Base-by-base conservation (phyloP, 2,888 invertebrate genomes). In the Dioctria rufipes region DNA sequence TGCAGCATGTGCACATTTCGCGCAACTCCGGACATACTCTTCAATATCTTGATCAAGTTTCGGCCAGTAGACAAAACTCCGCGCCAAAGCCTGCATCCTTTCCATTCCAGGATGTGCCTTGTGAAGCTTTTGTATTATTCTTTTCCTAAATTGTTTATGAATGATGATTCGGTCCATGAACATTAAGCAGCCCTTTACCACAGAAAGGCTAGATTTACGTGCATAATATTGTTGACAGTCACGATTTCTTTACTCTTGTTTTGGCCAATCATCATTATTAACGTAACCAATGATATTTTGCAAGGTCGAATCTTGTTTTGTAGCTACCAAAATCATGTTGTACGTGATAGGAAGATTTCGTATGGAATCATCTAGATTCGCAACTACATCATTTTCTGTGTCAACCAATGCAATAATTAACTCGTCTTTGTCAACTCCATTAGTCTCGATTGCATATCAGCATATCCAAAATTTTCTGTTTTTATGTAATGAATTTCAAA, bases 141-240 rank as follows among this genome's bases (percentile, higher is more conserved):
- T 5, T 2, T 83, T 83, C 5, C 81, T 81, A 25, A 79, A 81
- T 3, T 82, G 8, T 11, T 67, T 51, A 25, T 81, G 81, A 71
- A 83, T 82, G 63, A 84, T 81, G n/a, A 83, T 51, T 77, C 81
- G 81, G 54, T 83, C 58, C 11, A 80, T 75, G 9, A 81, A 80
- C 80, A 83, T 81, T 6, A 83, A 58, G 11, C 83, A 83, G 25
- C 65, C 79, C 4, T 83, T 75, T 46, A 81, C 75, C 46, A 82
- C 78, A 43, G 78, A 82, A 4, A 84, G 82, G 6, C 71, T 71
- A 6, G 82, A 60, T 80, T 81, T 83, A n/a, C 80, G 67, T 25
- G 83, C 81, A 66, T 82, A 83, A 80, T 79, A 82, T 73, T 54
- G 65, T 5, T 80, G 79, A 11, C 81, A 25, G 25, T 25, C 25